Conservation (phyloP, 2,888 invertebrate genomes). For the Autographa gamma region DNA sequence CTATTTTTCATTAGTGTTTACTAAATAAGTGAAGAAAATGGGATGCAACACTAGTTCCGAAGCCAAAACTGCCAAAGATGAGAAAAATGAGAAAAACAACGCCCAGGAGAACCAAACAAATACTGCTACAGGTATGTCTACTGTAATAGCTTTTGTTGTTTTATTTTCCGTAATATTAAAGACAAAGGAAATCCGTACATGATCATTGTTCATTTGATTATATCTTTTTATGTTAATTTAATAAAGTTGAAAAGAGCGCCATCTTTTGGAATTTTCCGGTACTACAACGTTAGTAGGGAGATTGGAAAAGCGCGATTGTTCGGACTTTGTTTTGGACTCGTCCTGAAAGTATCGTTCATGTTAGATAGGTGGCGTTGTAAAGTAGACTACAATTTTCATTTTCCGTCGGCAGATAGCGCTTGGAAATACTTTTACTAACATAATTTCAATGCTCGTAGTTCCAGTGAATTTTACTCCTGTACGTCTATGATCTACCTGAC, state of each 20-base stretch:
- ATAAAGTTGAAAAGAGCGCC: conserved; percentile 39
- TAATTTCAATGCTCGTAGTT: no score
- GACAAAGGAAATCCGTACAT: no score
- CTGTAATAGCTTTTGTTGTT: no score
- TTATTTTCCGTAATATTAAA: no score
- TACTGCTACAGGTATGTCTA: conserved; percentile 62
- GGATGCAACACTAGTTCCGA: conserved; percentile 81
- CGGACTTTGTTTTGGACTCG: background rate
- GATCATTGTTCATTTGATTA: no score
- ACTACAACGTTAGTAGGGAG: background rate
- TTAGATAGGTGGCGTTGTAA: conserved; percentile 31
- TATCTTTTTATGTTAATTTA: background rate
- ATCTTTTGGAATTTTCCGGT: conserved; percentile 39
- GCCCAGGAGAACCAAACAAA: conserved; percentile 65
- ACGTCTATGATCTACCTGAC: no score
- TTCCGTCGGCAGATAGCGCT: conserved; percentile 23
- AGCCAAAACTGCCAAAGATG: conserved; percentile 70
- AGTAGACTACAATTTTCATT: background rate
- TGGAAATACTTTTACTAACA: background rate
- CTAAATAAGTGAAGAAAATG: conserved; percentile 63
- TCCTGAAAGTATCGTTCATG: background rate
- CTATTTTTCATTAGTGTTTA: conserved; percentile 51
- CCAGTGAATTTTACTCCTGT: no score
- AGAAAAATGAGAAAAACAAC: conserved; percentile 67
- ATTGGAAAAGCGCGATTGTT: background rate